Percentiles rank a stretch among this genome's conserved stretches.
These are phyloP conservation scores for Torymus auratus DNA, from an alignment of 2,888 invertebrate genomes.

Conservation along the genomic window DNA sequence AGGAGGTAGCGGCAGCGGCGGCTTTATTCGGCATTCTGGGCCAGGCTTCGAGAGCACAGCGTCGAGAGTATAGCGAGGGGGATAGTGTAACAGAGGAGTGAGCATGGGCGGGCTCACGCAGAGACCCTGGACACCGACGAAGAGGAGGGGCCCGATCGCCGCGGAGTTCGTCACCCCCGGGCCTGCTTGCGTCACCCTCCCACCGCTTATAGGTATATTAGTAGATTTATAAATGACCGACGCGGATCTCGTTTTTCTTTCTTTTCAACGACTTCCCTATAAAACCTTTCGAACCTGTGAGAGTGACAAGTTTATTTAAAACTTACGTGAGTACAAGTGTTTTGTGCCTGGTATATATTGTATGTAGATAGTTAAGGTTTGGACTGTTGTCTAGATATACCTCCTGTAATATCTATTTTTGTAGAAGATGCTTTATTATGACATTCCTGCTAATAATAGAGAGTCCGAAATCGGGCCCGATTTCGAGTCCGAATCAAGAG, in stretches of 20 bases:
- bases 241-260: background rate
- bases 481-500: too few species aligned
- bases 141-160: conserved; percentile 91
- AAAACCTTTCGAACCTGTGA: too few species aligned
- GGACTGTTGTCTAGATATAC: too few species aligned
- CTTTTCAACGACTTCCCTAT: background rate
- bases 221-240: background rate
- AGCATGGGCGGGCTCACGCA: conserved; percentile 86
- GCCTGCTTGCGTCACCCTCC: conserved; percentile 90
- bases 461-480: too few species aligned
- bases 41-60: background rate
- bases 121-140: conserved; percentile 93
- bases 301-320: too few species aligned
- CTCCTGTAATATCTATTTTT: too few species aligned
- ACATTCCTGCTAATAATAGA: too few species aligned
- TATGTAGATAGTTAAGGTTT: too few species aligned
- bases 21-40: conserved; percentile 1
- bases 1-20: background rate
- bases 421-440: too few species aligned
- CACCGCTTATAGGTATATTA: conserved; percentile 86
- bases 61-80: background rate
- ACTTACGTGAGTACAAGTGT: too few species aligned
- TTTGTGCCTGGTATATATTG: too few species aligned
- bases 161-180: conserved; percentile 92
- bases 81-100: too few species aligned